Base-by-base conservation (phyloP, 2,797 vertebrate species). In the Centropyge bicolor region DNA sequence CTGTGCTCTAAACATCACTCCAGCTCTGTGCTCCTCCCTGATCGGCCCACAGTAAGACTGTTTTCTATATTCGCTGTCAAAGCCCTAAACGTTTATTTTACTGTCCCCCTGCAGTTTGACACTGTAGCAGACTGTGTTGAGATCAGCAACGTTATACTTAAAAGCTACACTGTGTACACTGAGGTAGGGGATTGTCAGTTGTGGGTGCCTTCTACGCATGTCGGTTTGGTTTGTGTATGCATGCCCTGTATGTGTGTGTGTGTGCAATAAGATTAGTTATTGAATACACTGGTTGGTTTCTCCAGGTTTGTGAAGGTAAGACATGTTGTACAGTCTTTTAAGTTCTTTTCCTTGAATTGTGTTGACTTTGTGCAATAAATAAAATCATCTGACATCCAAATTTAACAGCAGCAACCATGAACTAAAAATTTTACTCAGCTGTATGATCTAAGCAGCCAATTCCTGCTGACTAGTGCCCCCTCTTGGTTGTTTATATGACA, bases 111-210 rank as follows among this genome's bases (percentile, higher is more conserved):
- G 91, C 95, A 99, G 98, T 98, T 97, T 95, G 97, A 98, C 91
- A 96, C 96, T 85, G 95, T 98, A 91, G 96, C 97, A 68, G 96
- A 96, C 87, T 90, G 95, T 8, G 95, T 96, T 27, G 97, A 97
- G 84, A 94, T 97, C 86, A 96, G 95, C 95, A 97, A 90, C 6
- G 95, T 99, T 91, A 98, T 96, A 49, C 96, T 99, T 90, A 99
- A 98, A 95, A 97, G 97, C 91, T 99, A 96, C 95, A 98, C 95
- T 71, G 93, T 94, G 91, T 96, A 95, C 93, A 92, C 95, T 27
- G 98, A 99, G 98, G 98, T 99, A 98, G 38, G 93, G 80, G 88
- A 73, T 78, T 73, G 81, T 85, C 67, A 35, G 80, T 70, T 82
- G 38, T 80, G 85, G 78, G 54, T 71, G 68, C 24, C 31, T 69